phyloP scores from a whole-genome alignment of 2,113 vertebrate genomes.

The Echinops telfairi region DNA sequence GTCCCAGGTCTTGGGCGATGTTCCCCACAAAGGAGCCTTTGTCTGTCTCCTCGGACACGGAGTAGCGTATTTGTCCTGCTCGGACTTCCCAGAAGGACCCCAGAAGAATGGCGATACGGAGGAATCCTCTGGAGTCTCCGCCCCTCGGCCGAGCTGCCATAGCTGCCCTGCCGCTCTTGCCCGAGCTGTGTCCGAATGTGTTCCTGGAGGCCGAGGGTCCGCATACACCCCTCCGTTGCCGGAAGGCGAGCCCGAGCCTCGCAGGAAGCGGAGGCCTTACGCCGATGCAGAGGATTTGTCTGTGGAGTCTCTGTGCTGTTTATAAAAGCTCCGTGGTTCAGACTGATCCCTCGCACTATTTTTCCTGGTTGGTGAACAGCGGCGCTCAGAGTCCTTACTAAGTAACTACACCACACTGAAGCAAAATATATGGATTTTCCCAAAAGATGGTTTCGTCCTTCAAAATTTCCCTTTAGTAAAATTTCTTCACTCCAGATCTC shows the following conservation, averaged over 20 bases:
- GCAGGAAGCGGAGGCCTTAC: not conserved
- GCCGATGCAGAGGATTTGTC: constrained; percentile 44
- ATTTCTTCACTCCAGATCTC: constrained; percentile 13
- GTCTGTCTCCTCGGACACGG: constrained; percentile 75
- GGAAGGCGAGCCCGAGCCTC: constrained; percentile 27
- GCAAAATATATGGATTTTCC: constrained; percentile 42
- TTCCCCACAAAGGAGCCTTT: constrained; percentile 81
- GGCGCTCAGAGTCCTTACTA: constrained; percentile 87
- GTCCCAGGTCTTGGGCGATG: constrained; percentile 75
- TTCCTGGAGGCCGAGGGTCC: not conserved
- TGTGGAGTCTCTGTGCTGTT: constrained; percentile 40
- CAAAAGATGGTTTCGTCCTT: constrained; percentile 37
- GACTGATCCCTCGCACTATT: not conserved
- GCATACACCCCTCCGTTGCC: not conserved
- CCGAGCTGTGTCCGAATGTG: not conserved
- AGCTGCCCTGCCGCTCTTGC: not conserved
- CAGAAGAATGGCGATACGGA: constrained; percentile 74
- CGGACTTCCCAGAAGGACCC: constrained; percentile 46
- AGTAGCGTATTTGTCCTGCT: constrained; percentile 74
- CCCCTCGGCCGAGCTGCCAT: constrained; percentile 54
- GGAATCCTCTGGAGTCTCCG: constrained; percentile 24
- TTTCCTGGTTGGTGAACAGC: constrained; percentile 87
- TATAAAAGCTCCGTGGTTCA: constrained; percentile 39
- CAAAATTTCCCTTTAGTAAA: constrained; percentile 5
- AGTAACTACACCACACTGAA: constrained; percentile 83